Evolutionary conservation across 2,113 vertebrate species (phyloP).

Genomic region (Misgurnus anguillicaudatus): DNA sequence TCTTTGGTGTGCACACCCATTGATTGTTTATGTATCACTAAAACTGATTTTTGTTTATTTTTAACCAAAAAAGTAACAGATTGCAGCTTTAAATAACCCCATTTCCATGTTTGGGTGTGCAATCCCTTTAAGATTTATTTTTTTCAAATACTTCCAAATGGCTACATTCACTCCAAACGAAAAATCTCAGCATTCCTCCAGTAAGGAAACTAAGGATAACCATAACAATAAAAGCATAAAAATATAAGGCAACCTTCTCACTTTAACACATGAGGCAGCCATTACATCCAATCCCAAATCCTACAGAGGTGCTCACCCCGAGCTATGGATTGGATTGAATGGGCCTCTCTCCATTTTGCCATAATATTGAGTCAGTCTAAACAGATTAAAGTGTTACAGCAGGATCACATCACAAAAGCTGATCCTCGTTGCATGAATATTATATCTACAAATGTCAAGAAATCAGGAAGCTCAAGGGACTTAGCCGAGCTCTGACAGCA

Average conservation of each 20-base stretch:
- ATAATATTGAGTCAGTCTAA: constrained; percentile 72
- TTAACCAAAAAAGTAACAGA: no score
- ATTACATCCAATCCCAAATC: constrained; percentile 46
- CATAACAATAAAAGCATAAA: not conserved
- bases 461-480: constrained; percentile 71
- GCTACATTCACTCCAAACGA: not conserved
- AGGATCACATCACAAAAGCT: constrained; percentile 72
- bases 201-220: constrained; percentile 16
- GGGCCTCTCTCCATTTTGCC: constrained; percentile 59
- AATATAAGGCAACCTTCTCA: constrained; percentile 7
- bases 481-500: constrained; percentile 73
- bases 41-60: no score
- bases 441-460: constrained; percentile 73
- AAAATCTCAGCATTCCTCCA: not conserved
- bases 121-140: not conserved
- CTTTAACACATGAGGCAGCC: constrained; percentile 44
- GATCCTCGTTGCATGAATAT: constrained; percentile 63
- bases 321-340: constrained; percentile 60
- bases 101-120: no score
- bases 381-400: constrained; percentile 76
- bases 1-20: no score
- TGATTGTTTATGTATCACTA: no score
- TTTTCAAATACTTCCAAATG: not conserved
- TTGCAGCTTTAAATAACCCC: no score
- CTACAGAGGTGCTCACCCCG: constrained; percentile 55